phyloP scores from a whole-genome alignment of 2,113 vertebrate species.

The Sorex fumeus region DNA sequence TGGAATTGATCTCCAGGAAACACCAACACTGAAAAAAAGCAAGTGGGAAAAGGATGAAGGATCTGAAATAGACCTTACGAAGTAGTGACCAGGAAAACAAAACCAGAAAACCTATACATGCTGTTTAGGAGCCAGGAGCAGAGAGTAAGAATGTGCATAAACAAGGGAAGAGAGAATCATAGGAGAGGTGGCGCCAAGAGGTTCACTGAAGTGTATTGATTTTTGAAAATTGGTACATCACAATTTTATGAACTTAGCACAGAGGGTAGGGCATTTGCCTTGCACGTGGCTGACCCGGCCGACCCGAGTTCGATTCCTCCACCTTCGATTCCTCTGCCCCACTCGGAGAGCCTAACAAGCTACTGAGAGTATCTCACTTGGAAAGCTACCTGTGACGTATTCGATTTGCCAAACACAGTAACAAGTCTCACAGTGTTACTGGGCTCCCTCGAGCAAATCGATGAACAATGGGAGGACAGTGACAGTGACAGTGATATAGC shows the following conservation, averaged over 20 bases:
- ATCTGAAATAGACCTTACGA: background rate
- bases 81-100: constrained; percentile 10
- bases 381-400: no score
- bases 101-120: background rate
- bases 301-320: no score
- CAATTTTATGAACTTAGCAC: background rate
- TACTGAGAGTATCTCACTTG: no score
- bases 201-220: background rate
- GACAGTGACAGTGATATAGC: no score
- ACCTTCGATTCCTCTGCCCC: no score
- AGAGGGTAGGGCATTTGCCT: no score
- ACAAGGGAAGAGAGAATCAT: background rate
- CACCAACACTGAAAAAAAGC: background rate
- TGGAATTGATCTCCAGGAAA: background rate
- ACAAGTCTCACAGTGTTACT: no score
- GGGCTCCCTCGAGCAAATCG: no score
- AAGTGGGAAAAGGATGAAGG: background rate
- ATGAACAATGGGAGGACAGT: no score
- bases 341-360: no score
- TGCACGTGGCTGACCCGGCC: no score
- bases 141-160: background rate
- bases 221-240: background rate
- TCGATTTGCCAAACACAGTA: no score
- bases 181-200: background rate
- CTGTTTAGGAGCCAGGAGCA: background rate